Base-by-base conservation (phyloP, 64 coral and sea anemone species). In the Hydrozoanthus tunicans region DNA sequence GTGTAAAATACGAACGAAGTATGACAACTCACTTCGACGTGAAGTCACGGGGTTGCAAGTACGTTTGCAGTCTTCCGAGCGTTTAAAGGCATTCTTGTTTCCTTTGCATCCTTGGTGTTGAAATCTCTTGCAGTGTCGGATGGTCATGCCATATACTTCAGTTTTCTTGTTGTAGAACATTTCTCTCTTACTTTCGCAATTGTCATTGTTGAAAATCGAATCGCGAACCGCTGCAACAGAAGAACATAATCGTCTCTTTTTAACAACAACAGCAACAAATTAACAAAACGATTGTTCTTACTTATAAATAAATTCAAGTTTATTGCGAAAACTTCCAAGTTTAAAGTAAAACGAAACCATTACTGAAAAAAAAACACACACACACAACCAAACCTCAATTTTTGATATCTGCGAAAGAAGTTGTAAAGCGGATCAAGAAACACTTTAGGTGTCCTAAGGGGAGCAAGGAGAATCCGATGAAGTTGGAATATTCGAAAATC, bases 101-200 rank as follows among this genome's bases (percentile, higher is more conserved):
- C 84, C 84, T 59, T 88, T 88, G 4, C 84, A 88, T 6, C 84
- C 69, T 0, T 13, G 4, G 23, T 88, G 68, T 3, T 23, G 10
- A 58, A 88, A 74, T 3, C 84, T 54, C 10, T 88, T 88, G 69
- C 84, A 88, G 69, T 88, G 84, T 13, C n/a, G 56, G 54, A 88
- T 59, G 56, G 23, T 26, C 67, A 88, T 88, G 23, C 84, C 84
- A 14, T 88, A 88, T 13, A 88, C 56, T 10, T 32, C 54, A 1
- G 68, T 73, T 43, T 56, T 74, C 20, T 88, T 88, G 69, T 57
- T 88, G 84, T 74, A 88, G 69, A 59, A 88, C 84, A 88, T 88
- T 12, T 88, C 84, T 60, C 84, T 53, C 53, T 74, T 88, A 6
- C 84, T 57, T 25, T 88, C 68, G 70, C 84, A 88, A 74, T 88